Evolutionary conservation across 2,888 invertebrate genomes (phyloP), one percentile per base, ranked within the genome.

Genomic region (Phorcus lineatus): DNA sequence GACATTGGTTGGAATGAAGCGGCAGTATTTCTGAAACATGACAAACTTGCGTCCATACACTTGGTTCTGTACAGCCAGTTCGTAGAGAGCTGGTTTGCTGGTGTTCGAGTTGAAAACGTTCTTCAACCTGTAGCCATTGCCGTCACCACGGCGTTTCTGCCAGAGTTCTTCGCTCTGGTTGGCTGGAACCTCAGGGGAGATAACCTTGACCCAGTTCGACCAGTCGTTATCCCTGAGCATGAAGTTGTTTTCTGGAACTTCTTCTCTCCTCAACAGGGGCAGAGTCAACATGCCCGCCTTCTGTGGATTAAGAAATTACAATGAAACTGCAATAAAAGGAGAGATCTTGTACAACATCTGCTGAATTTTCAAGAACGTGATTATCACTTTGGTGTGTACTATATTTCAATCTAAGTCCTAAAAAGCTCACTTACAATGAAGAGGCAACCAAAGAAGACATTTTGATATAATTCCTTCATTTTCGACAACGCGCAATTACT

Each of bases 181-280:
- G 47, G 77, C 77, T 28, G 36, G 80, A 17, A 53, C 52, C 9
- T 22, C 24, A 17, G 84, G 82, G 36, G 83, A 74, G 16, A 86
- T 80, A n/a, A 66, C 84, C 47, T 85, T 66, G 62, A 85, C 36
- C 88, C 87, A 88, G 57, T 76, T 78, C 11, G 87, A 85, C 88
- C 88, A 88, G 9, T 67, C 66, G 28, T 84, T 52, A 13, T 82
- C 82, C 19, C 82, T 84, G n/a, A 88, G 74, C 62, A 82, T 57
- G 67, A 87, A 88, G 76, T 87, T 85, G 17, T 79, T 78, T 24
- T 79, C 78, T 11, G 82, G 77, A 2, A 74, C 67, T 13, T 80
- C 81, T 62, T 79, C 79, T 55, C 79, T 67, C 36, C 77, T 81
- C 17, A 87, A 52, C 16, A 80, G 83, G 19, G 85, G 84, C 47